phyloP scores from a whole-genome alignment of 23 tunicate genomes.

The Pegea sp. region DNA sequence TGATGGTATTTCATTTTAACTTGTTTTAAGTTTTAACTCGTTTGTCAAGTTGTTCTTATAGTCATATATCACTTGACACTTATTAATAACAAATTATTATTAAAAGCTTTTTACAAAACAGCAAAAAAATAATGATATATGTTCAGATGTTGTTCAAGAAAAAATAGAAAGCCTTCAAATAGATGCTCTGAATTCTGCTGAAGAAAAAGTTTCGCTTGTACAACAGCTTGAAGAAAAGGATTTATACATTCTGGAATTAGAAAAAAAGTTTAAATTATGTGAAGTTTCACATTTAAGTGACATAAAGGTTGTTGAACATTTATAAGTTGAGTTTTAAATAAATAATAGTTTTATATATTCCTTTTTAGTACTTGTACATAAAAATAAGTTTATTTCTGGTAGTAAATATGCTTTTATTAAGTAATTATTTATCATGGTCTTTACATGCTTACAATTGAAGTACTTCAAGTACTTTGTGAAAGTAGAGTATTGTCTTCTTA shows the following conservation, averaged over 20 bases:
- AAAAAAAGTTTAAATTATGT: constrained; percentile 9
- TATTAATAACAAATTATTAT: not conserved
- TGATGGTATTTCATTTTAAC: not conserved
- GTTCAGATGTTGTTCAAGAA: not conserved
- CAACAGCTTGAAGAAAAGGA: constrained; percentile 37
- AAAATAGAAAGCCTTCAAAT: constrained; percentile 4
- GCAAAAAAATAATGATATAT: not conserved
- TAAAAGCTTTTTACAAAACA: not conserved
- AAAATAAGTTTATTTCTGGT: too few relatives aligned
- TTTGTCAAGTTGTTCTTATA: not conserved
- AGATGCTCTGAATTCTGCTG: constrained; percentile 9
- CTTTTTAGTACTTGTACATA: too few relatives aligned
- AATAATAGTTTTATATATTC: too few relatives aligned
- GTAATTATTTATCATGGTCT: too few relatives aligned
- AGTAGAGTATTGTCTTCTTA: too few relatives aligned
- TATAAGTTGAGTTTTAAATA: too few relatives aligned
- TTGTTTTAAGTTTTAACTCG: not conserved
- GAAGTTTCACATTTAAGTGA: constrained; percentile 31
- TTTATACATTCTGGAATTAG: constrained; percentile 23
- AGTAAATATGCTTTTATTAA: too few relatives aligned
- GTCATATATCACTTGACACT: not conserved
- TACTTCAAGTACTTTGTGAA: too few relatives aligned
- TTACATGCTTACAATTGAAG: too few relatives aligned
- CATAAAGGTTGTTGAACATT: constrained; percentile 10
- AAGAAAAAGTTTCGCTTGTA: constrained; percentile 22